These are phyloP conservation scores for Caenorhabditis tropicalis DNA, from an alignment of 1,140 invertebrate genomes.

Conservation along the genomic window DNA sequence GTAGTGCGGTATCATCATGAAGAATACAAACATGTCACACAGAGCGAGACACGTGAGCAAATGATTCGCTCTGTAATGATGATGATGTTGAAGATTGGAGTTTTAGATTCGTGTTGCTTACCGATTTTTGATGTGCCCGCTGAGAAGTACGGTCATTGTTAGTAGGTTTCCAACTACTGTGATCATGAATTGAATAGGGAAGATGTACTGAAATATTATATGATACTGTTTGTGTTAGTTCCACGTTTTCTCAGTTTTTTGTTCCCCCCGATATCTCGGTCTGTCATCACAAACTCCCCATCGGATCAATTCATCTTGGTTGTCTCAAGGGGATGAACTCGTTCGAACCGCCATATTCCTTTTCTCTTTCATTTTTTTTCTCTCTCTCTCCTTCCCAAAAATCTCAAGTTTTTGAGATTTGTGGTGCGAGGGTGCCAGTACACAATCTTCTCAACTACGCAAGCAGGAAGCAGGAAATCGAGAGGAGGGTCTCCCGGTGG, in stretches of 20 bases:
- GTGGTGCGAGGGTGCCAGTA: not conserved
- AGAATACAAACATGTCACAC: conserved; percentile 48
- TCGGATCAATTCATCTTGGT: conserved; percentile 1
- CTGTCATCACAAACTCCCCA: conserved; percentile 9
- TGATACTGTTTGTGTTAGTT: no score
- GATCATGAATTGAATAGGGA: conserved; percentile 56
- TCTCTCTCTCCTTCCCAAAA: not conserved
- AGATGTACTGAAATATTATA: conserved; percentile 29
- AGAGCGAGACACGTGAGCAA: conserved; percentile 46
- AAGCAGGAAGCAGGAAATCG: conserved; percentile 35
- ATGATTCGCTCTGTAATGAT: conserved; percentile 49
- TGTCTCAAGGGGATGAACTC: not conserved
- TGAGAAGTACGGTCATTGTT: conserved; percentile 50
- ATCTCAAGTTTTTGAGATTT: not conserved
- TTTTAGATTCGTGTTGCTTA: not conserved
- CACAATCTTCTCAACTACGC: not conserved
- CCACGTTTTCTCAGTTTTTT: no score
- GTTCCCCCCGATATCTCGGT: not conserved
- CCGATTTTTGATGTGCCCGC: conserved; percentile 50
- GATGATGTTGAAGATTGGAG: not conserved
- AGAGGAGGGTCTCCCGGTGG: not conserved
- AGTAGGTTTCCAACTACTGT: conserved; percentile 51
- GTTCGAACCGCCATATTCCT: not conserved
- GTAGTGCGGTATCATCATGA: conserved; percentile 53
- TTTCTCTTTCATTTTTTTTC: no score